phyloP scores from a whole-genome alignment of 1,140 invertebrate species.

The Phymastichus coffea region DNA sequence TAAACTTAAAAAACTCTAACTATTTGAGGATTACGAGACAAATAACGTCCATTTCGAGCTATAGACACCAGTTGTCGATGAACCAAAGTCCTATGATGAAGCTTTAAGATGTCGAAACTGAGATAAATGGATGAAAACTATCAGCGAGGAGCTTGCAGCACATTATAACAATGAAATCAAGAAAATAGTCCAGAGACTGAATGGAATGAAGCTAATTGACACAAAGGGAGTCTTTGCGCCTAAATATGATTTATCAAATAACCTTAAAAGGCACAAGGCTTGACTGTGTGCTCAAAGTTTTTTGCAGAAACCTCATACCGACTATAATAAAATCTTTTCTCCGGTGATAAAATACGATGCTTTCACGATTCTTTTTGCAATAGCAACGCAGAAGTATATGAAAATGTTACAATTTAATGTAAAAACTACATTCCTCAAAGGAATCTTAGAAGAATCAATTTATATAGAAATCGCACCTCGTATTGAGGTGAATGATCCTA shows the following conservation, averaged over 20 bases:
- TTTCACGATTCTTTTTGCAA: not conserved
- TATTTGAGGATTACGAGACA: too few relatives aligned
- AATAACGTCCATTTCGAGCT: too few relatives aligned
- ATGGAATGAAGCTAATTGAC: conserved; percentile 28
- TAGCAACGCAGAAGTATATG: not conserved
- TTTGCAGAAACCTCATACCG: not conserved
- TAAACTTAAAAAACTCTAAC: too few relatives aligned
- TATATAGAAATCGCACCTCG: not conserved
- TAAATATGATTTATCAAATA: not conserved
- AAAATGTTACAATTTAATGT: not conserved
- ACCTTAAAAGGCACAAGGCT: not conserved
- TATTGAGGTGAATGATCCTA: not conserved
- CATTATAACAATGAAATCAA: conserved; percentile 36
- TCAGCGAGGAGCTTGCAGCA: conserved; percentile 36
- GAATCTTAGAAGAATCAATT: not conserved
- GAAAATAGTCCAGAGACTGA: conserved; percentile 32
- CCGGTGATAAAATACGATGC: not conserved
- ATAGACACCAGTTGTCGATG: too few relatives aligned
- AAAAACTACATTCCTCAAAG: not conserved
- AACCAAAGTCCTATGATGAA: conserved; percentile 31
- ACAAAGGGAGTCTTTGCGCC: conserved; percentile 38
- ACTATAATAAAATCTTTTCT: not conserved
- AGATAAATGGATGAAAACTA: conserved; percentile 34
- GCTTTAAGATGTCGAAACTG: conserved; percentile 29
- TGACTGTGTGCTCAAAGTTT: not conserved